Conservation (phyloP, 1,140 invertebrate species). For the Ericerus pela region DNA sequence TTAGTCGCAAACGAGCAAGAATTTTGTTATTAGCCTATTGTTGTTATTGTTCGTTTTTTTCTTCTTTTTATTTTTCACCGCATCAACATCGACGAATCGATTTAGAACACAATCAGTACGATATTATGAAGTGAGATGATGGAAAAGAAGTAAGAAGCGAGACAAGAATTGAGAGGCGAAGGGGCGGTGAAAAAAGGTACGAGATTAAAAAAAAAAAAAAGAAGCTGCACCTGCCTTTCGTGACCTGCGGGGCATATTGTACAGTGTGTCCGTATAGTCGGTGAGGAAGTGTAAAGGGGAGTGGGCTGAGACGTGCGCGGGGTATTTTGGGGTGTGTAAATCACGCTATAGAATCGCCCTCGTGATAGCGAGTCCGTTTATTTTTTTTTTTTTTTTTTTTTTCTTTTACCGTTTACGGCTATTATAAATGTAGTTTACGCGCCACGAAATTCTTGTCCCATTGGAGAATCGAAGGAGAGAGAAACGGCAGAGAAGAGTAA, state of each 20-base stretch:
- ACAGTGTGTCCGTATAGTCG: background rate
- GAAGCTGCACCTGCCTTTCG: constrained; percentile 10
- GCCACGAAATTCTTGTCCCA: background rate
- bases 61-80: too few relatives aligned
- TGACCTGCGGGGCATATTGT: constrained; percentile 8
- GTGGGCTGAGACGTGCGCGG: background rate
- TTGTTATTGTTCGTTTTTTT: too few relatives aligned
- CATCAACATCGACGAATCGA: too few relatives aligned
- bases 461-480: background rate
- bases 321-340: constrained; percentile 8
- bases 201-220: background rate
- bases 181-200: too few relatives aligned
- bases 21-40: too few relatives aligned
- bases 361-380: too few relatives aligned
- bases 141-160: too few relatives aligned
- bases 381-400: background rate
- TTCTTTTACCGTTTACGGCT: background rate
- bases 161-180: too few relatives aligned
- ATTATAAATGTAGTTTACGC: background rate
- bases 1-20: too few relatives aligned
- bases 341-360: background rate
- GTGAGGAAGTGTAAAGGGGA: background rate
- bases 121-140: too few relatives aligned
- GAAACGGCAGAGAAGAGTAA: background rate
- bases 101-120: too few relatives aligned